Evolutionary conservation across 2,888 invertebrate genomes (phyloP), one percentile per base, ranked within the genome.

Genomic region (Sisyra nigra): DNA sequence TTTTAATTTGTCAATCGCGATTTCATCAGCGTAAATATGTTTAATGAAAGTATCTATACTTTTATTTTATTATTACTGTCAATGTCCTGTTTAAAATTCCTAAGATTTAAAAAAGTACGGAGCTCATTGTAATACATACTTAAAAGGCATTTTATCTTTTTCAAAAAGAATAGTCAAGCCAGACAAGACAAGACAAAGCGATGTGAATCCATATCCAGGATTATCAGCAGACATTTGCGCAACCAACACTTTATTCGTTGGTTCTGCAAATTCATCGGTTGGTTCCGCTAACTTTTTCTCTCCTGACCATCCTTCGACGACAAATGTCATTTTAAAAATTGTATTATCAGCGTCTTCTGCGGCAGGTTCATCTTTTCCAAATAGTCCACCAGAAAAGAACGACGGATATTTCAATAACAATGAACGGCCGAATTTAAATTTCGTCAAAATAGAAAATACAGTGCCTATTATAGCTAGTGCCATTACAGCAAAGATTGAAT

Each of bases 141-240:
- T 64, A 39, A 65, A 59, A 0, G 92, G 91, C 69, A 94, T 71
- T 54, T 80, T 80, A 43, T 78, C 71, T 30, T 63, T 63, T 57
- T 94, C 88, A 14, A 71, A 72, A 9, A 94, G 65, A 40, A 94
- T 62, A 1, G 77, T 80, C 45, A 84, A 54, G 0, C 84, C 94
- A 37, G 81, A 67, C 46, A 79, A 67, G 4, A 92, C 66, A 46
- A 89, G 56, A 35, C 77, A 73, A 4, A 74, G 72, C 44, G 82
- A 80, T 0, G 91, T 92, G 7, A 80, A 72, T 2, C 85, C 82
- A 66, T 94, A 94, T 11, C 83, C 92, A 2, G 83, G 80, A 64
- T 88, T 81, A 44, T 48, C 55, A 1, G 76, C 79, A 13, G 66
- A 58, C 10, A 89, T 81, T 65, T 70, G 72, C 0, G 74, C 79